Evolutionary conservation across 2,888 invertebrate genomes (phyloP), one percentile per base, ranked within the genome.

Genomic region (Xanthorhoe designata): DNA sequence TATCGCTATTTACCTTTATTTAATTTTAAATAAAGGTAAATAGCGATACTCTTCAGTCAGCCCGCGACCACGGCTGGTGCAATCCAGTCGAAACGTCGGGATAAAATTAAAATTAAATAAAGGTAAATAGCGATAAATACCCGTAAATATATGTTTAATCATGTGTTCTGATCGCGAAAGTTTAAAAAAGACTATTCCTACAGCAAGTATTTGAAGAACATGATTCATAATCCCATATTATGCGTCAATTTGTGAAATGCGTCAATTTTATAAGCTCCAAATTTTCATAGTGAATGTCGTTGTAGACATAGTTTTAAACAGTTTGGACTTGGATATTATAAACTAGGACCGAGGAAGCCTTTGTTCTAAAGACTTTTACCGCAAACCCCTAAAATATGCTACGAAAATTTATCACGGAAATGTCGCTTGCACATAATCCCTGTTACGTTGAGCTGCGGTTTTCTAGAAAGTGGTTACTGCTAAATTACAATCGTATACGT

Each of bases 371-470:
- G 66, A 49, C 50, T 66, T 60, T 52, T 61, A 53, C 61, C 49
- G 58, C 58, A 66, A 66, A 62, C 66, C 45, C 10, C 66, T 62
- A 51, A 62, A 66, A 62, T 66, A 62, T 66, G 54, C 66, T 57
- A 15, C 62, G 50, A 51, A 62, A 61, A 62, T 66, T 55, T 62
- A 66, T 66, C 66, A 62, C 59, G 54, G 61, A 59, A 64, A 66
- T 59, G 58, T 59, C 62, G 57, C 57, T 53, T 56, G 63, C 63
- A 55, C 62, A 59, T 66, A 66, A 62, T 62, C 54, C 54, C 18
- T 50, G 42, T 53, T 62, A 51, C 57, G 64, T 32, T 61, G 17
- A 63, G n/a, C 62, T 51, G 50, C 10, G 7, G 51, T 15, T 24
- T 42, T 7, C 38, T 59, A 15, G 24, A 0, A 52, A 42, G 3